Percentiles rank a stretch among this genome's conserved stretches.
These are phyloP conservation scores for Conopomorpha cramerella DNA, from an alignment of 1,140 invertebrate genomes.

Conservation along the genomic window DNA sequence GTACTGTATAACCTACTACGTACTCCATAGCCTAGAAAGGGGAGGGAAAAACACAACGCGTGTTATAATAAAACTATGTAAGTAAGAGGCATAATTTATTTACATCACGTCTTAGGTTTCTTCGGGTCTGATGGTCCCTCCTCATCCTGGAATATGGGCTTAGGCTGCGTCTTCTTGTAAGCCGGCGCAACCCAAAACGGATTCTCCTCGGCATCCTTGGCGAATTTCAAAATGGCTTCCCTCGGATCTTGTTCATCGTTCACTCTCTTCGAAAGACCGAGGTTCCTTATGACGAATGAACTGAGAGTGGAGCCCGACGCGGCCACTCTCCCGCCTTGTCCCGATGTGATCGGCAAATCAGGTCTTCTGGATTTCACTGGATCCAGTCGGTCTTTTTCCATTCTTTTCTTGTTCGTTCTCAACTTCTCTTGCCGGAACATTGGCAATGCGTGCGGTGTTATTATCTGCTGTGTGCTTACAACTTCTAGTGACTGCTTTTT, in stretches of 20 bases:
- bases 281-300: slow-evolving; percentile 95
- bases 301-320: slow-evolving; percentile 95
- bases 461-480: slow-evolving; percentile 90
- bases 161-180: slow-evolving; percentile 84
- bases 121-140: slow-evolving; percentile 62
- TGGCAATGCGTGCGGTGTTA: slow-evolving; percentile 95
- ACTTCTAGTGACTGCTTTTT: slow-evolving; percentile 85
- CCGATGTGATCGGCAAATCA: slow-evolving; percentile 95
- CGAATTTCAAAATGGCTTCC: slow-evolving; percentile 95
- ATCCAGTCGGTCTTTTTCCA: slow-evolving; percentile 91
- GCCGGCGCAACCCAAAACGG: slow-evolving; percentile 96
- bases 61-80: too few relatives aligned
- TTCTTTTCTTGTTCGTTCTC: slow-evolving; percentile 85
- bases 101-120: slow-evolving; percentile 54
- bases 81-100: too few relatives aligned
- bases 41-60: too few relatives aligned
- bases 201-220: slow-evolving; percentile 95
- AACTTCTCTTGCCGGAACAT: slow-evolving; percentile 93
- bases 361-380: slow-evolving; percentile 90
- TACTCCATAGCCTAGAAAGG: too few relatives aligned
- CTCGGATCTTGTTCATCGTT: slow-evolving; percentile 96
- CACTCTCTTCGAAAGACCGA: slow-evolving; percentile 91
- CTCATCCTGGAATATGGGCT: slow-evolving; percentile 72
- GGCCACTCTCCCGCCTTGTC: slow-evolving; percentile 91
- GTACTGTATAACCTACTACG: too few relatives aligned